Base-by-base conservation (phyloP, 2,797 vertebrate genomes). In the Falco cherrug region DNA sequence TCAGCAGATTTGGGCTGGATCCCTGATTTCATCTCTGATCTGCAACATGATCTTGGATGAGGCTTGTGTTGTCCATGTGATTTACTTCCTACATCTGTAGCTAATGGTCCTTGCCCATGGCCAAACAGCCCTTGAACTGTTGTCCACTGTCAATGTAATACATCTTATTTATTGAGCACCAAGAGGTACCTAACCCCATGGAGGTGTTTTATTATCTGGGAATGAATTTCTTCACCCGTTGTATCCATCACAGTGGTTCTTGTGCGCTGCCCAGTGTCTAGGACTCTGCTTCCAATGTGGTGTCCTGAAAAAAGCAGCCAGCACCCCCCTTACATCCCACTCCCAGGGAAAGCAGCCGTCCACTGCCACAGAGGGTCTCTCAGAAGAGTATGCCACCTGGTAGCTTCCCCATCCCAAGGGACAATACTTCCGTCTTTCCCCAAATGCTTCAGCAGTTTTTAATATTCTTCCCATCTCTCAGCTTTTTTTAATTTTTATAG, bases 101-200 rank as follows among this genome's bases (percentile, higher is more conserved):
- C 60, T 95, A 96, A 95, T 74, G 70, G 63, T 64, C 83, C 83
- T 96, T 90, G 63, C 51, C n/a, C n/a, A 21, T 24, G 70, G 61
- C 64, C 86, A 73, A 84, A 87, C 28, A 87, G 47, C 48, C 65
- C 68, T 56, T 90, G 68, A 82, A 93, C 26, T 45, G 29, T 35
- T 83, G 64, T 68, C 48, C 29, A 35, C 33, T 29, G 18, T 59
- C 50, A 56, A 12, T 7, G 37, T 53, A 83, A 33, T 95, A 92
- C 88, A 84, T 92, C 37, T 87, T 83, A 59, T 89, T 93, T 95
- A 88, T 94, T 63, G 75, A 87, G n/a, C 29, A 57, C 31, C 33
- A 71, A 74, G 59, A 45, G 26, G 68, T 61, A 29, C 31, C 67
- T 85, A 89, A 85, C 48, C 48, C 37, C 12, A 25, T 5, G 12